A percentile compares a stretch with the other conserved stretches of the same genome.
Evolutionary conservation across 2,797 vertebrate genomes (phyloP).

Genomic region (Hoplostethus mediterraneus): DNA sequence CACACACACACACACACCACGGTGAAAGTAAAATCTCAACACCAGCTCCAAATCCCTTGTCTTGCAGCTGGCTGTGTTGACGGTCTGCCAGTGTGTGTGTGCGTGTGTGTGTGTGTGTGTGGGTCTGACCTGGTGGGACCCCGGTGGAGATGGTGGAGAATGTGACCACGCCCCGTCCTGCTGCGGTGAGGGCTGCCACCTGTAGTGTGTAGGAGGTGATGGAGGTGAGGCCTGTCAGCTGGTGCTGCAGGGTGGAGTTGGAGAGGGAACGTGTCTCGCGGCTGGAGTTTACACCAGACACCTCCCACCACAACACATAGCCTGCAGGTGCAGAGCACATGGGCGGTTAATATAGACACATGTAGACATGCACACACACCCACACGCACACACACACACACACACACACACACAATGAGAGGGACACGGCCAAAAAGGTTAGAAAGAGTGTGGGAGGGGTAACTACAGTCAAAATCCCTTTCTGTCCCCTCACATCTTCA

Average conservation of each 20-base stretch:
- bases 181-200: slow-evolving; percentile 89
- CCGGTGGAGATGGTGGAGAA: slow-evolving; percentile 95
- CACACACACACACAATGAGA: slow-evolving; percentile 27
- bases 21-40: slow-evolving; percentile 8
- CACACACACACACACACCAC: slow-evolving; percentile 4
- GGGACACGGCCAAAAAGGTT: slow-evolving; percentile 32
- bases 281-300: slow-evolving; percentile 85
- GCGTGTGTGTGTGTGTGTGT: slow-evolving; percentile 3
- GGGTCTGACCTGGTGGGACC: slow-evolving; percentile 92
- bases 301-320: slow-evolving; percentile 93
- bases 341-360: slow-evolving; percentile 42
- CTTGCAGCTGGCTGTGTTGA: background rate
- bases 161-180: slow-evolving; percentile 86
- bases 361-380: slow-evolving; percentile 13
- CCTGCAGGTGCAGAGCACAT: slow-evolving; percentile 77
- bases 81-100: slow-evolving; percentile 35
- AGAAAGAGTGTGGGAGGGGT: slow-evolving; percentile 31
- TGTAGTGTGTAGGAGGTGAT: slow-evolving; percentile 93
- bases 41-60: background rate
- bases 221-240: slow-evolving; percentile 90
- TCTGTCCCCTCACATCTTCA: slow-evolving; percentile 89
- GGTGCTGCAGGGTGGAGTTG: slow-evolving; percentile 91
- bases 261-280: slow-evolving; percentile 82
- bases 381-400: background rate
- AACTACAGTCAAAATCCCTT: slow-evolving; percentile 79